Percentiles rank a stretch among this genome's conserved stretches.
These are phyloP conservation scores for Labrus mixtus DNA, from an alignment of 2,113 vertebrate genomes.

Conservation along the genomic window DNA sequence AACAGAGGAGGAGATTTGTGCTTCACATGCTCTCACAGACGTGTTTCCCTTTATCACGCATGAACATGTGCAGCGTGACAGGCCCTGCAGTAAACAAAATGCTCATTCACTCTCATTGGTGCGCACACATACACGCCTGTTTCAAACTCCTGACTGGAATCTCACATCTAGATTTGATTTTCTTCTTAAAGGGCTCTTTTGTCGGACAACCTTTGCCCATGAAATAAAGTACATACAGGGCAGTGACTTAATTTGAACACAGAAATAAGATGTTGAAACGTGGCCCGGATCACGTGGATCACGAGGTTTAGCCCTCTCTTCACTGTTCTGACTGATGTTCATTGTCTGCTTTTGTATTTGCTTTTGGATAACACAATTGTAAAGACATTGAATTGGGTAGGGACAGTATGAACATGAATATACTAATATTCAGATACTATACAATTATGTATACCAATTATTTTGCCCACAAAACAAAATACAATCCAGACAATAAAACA, in stretches of 20 bases:
- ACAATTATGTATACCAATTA: too few relatives aligned
- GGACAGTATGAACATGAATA: too few relatives aligned
- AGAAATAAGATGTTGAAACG: constrained; percentile 56
- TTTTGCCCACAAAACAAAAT: too few relatives aligned
- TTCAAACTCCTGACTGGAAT: constrained; percentile 53
- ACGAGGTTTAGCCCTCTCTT: constrained; percentile 29
- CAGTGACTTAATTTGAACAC: constrained; percentile 59
- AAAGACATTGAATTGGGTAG: too few relatives aligned
- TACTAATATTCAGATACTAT: too few relatives aligned
- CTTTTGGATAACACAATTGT: too few relatives aligned
- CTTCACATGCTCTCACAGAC: not conserved
- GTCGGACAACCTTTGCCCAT: constrained; percentile 43
- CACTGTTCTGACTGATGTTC: constrained; percentile 5
- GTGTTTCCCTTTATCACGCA: not conserved
- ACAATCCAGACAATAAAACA: too few relatives aligned
- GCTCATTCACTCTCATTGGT: constrained; percentile 28
- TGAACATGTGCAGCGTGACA: constrained; percentile 4
- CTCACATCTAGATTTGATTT: constrained; percentile 64
- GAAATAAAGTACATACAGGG: constrained; percentile 42
- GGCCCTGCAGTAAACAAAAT: constrained; percentile 25
- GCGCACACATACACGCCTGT: constrained; percentile 23
- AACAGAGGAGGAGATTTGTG: not conserved
- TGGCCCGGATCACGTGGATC: constrained; percentile 63
- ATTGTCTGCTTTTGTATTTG: not conserved
- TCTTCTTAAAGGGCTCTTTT: constrained; percentile 69